Evolutionary conservation across 2,888 invertebrate species (phyloP), one percentile per base, ranked within the genome.

Genomic region (Cataglyphis rosenhaueri): DNA sequence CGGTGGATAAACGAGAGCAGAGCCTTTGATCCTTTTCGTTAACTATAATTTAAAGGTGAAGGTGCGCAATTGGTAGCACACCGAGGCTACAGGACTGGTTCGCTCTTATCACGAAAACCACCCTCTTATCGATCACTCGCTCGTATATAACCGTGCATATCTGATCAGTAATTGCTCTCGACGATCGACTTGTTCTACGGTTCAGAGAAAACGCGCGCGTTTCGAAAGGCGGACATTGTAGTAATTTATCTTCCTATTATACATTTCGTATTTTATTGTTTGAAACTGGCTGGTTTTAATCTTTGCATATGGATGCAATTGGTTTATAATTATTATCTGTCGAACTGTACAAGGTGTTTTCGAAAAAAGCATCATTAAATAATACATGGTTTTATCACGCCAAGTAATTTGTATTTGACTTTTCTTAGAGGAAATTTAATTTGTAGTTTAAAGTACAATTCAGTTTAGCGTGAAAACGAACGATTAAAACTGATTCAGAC

Each of bases 21-120:
- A 81, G 75, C 82, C 87, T 88, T 89, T 89, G 89, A 89, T 89
- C 89, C 82, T 79, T 85, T 82, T 84, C 84, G 76, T 66, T 71
- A 76, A 75, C 57, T 81, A 79, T 62, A 84, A 87, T 87, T 88
- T 89, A 84, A 86, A 85, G 82, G 61, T 68, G 79, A 57, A 82
- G 75, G 59, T 82, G 75, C 82, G 32, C 75, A 73, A 84, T 82
- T 68, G 65, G 71, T 55, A 61, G 55, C 55, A 38, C 57, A 65
- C 76, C 84, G 35, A 29, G 29, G n/a, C 18, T 6, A 59, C 44
- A 64, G 62, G 44, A 44, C 82, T 71, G 62, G 70, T 62, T 62
- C 25, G 25, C 52, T 65, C 75, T 84, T 82, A 79, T 75, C 78
- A 64, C 52, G 59, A 32, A 32, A 82, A 32, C 32, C 59, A 21